These are phyloP conservation scores for Nixonia krombeini DNA, from an alignment of 1,140 invertebrate species.

Conservation along the genomic window DNA sequence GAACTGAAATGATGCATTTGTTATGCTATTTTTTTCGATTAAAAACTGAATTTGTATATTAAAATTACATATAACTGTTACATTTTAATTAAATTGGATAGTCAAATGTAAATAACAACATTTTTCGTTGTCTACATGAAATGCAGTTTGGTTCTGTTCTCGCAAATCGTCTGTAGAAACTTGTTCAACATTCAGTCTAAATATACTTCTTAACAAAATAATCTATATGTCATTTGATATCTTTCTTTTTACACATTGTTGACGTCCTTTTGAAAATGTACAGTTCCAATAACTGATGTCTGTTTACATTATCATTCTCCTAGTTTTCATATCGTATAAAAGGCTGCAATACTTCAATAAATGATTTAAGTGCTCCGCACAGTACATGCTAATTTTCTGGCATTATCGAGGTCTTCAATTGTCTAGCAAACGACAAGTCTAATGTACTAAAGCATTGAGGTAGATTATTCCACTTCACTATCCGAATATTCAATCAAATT, in stretches of 20 bases:
- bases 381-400: conserved; percentile 14
- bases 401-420: conserved; percentile 31
- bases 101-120: too few species aligned
- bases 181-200: conserved; percentile 16
- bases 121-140: too few species aligned
- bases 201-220: conserved; percentile 32
- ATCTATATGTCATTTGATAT: conserved; percentile 28
- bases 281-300: background rate
- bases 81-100: too few species aligned
- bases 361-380: conserved; percentile 29
- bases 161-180: background rate
- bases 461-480: conserved; percentile 64
- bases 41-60: too few species aligned
- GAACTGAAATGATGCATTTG: too few species aligned
- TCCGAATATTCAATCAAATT: conserved; percentile 74
- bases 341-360: conserved; percentile 36
- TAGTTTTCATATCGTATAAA: conserved; percentile 29
- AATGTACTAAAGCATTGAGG: conserved; percentile 47
- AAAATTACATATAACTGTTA: too few species aligned
- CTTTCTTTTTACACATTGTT: conserved; percentile 24
- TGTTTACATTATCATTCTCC: background rate
- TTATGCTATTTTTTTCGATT: too few species aligned
- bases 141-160: too few species aligned
- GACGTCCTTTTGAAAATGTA: conserved; percentile 9
- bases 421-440: conserved; percentile 32